Evolutionary conservation across 1,140 invertebrate species (phyloP).

Genomic region (Procambarus virginalis): DNA sequence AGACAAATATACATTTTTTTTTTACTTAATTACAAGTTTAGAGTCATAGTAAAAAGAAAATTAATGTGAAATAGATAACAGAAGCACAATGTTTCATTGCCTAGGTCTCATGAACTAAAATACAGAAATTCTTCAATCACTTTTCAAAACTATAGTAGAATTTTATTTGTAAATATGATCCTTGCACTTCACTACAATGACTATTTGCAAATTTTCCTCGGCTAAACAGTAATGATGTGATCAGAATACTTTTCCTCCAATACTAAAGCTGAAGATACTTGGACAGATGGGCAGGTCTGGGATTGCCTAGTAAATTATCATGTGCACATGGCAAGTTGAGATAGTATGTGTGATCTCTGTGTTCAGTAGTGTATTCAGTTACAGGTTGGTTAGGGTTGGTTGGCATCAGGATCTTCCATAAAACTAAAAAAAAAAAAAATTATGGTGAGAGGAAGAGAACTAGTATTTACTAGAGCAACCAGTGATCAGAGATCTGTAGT

Average conservation of each 20-base stretch:
- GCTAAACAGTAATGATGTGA: background rate
- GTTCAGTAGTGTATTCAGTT: background rate
- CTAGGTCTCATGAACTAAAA: no score
- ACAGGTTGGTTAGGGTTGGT: constrained; percentile 5
- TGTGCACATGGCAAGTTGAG: background rate
- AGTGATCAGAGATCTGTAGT: background rate
- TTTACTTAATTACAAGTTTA: no score
- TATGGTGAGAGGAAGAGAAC: background rate
- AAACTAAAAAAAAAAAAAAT: background rate
- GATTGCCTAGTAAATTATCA: background rate
- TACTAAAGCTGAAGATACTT: background rate
- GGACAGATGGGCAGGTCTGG: background rate
- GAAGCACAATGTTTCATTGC: no score
- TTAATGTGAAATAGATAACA: no score
- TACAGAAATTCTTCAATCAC: no score
- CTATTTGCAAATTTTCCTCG: background rate
- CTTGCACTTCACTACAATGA: no score
- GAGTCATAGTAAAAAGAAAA: no score
- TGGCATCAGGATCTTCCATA: background rate
- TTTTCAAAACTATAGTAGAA: no score
- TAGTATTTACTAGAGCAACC: background rate
- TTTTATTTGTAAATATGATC: no score
- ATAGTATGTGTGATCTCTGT: background rate
- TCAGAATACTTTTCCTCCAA: background rate
- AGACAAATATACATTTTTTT: no score